Evolutionary conservation across 2,888 invertebrate species (phyloP).

Genomic region (Hypsopygia costalis): DNA sequence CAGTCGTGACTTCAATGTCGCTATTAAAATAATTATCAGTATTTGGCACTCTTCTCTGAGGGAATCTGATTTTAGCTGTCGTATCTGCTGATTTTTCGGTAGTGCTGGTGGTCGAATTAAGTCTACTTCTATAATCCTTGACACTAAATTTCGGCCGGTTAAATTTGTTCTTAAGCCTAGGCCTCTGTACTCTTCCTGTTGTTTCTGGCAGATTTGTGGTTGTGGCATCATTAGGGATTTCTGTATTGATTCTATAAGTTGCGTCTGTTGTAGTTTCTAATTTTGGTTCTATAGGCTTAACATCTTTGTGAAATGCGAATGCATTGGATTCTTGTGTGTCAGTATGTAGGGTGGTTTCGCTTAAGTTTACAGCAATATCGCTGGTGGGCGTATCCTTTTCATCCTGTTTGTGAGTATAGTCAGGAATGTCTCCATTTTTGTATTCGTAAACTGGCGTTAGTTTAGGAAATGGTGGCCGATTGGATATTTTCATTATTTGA

Average conservation of each 20-base stretch:
- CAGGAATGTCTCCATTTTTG: slow-evolving; percentile 51
- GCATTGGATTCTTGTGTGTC: slow-evolving; percentile 43
- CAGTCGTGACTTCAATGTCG: slow-evolving; percentile 65
- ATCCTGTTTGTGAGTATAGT: slow-evolving; percentile 73
- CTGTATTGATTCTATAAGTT: slow-evolving; percentile 29
- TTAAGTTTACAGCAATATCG: slow-evolving; percentile 62
- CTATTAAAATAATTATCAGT: slow-evolving; percentile 42
- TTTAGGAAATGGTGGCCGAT: slow-evolving; percentile 48
- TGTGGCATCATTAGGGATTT: slow-evolving; percentile 33
- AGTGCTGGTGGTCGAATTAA: slow-evolving; percentile 78
- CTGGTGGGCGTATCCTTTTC: slow-evolving; percentile 77
- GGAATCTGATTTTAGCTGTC: slow-evolving; percentile 65
- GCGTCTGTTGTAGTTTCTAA: slow-evolving; percentile 51
- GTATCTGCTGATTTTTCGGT: slow-evolving; percentile 56
- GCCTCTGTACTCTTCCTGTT: slow-evolving; percentile 46
- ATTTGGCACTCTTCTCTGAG: slow-evolving; percentile 68
- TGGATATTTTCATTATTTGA: slow-evolving; percentile 76
- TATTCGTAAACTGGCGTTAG: slow-evolving; percentile 42
- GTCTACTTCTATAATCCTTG: slow-evolving; percentile 86
- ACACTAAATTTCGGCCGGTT: slow-evolving; percentile 88
- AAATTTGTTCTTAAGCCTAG: slow-evolving; percentile 74
- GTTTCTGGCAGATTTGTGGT: slow-evolving; percentile 49
- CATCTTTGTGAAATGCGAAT: slow-evolving; percentile 70
- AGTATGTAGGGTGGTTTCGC: slow-evolving; percentile 48
- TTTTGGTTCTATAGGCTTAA: slow-evolving; percentile 66